Conservation (phyloP, 2,113 vertebrate genomes). For the Caloenas nicobarica region DNA sequence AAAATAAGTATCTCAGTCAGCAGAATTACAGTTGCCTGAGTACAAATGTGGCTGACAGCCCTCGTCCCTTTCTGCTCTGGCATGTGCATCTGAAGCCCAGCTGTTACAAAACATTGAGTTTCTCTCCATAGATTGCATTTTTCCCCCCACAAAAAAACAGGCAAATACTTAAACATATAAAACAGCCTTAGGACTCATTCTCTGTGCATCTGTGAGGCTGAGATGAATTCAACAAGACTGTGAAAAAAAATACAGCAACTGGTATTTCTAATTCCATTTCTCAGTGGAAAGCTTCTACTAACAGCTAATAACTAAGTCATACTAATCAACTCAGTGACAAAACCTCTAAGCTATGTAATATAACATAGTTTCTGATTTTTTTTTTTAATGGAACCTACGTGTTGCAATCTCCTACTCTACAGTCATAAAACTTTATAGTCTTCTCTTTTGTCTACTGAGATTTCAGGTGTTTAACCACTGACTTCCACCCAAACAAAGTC, state of each 20-base stretch:
- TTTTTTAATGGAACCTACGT: constrained; percentile 54
- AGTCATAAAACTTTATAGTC: constrained; percentile 71
- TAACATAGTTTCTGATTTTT: constrained; percentile 55
- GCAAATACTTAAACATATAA: not conserved
- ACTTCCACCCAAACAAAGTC: constrained; percentile 59
- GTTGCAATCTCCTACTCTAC: constrained; percentile 61
- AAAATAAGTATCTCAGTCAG: not conserved
- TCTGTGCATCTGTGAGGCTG: constrained; percentile 3
- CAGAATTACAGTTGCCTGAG: not conserved
- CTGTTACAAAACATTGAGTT: not conserved
- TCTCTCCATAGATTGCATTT: not conserved
- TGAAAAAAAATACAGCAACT: constrained; percentile 44
- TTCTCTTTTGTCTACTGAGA: constrained; percentile 71
- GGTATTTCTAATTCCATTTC: constrained; percentile 66
- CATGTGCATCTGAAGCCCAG: not conserved
- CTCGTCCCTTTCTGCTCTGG: not conserved
- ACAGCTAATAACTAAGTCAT: constrained; percentile 70
- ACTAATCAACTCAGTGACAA: constrained; percentile 62
- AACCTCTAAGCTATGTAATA: constrained; percentile 60
- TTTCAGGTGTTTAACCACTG: constrained; percentile 72
- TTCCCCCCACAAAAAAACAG: not conserved
- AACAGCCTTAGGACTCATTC: not conserved
- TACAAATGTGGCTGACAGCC: not conserved
- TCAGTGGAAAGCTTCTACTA: constrained; percentile 69
- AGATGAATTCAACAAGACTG: constrained; percentile 42